phyloP scores from a whole-genome alignment of 2,113 vertebrate genomes.

The Turnix velox region DNA sequence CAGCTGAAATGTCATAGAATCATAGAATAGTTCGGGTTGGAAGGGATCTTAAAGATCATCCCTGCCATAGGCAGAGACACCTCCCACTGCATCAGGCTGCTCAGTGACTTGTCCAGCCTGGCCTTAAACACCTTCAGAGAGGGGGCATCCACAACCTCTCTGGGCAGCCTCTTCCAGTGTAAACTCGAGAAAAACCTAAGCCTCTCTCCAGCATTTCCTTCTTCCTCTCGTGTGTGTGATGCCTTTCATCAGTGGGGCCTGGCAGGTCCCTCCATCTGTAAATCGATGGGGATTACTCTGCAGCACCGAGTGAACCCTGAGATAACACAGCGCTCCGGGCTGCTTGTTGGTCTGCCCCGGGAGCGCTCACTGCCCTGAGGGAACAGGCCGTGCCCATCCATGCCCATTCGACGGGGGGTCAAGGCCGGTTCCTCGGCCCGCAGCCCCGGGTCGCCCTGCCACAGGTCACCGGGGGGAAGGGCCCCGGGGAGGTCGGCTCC shows the following conservation, averaged over 20 bases:
- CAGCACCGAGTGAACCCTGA: fast-evolving
- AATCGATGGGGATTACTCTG: fast-evolving
- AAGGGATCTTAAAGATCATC: no score
- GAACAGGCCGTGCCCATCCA: no score
- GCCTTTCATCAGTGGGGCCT: fast-evolving
- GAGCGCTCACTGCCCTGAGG: background rate
- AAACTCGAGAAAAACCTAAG: fast-evolving
- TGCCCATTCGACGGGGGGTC: no score
- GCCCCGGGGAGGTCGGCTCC: background rate
- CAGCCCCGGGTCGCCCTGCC: background rate
- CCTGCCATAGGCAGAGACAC: no score
- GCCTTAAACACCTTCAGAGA: no score
- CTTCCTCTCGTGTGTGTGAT: fast-evolving
- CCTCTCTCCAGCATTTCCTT: fast-evolving
- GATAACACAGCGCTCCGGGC: fast-evolving
- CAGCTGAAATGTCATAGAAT: fast-evolving
- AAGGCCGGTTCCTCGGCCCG: background rate
- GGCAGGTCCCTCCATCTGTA: background rate
- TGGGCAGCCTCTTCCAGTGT: no score
- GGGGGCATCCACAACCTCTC: no score
- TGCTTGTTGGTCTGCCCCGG: fast-evolving
- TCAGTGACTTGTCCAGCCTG: no score
- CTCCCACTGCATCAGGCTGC: no score
- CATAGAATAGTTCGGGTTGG: no score
- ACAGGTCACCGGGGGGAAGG: background rate